Base-by-base conservation (phyloP, 1,140 invertebrate species). In the Anoplophora glabripennis region DNA sequence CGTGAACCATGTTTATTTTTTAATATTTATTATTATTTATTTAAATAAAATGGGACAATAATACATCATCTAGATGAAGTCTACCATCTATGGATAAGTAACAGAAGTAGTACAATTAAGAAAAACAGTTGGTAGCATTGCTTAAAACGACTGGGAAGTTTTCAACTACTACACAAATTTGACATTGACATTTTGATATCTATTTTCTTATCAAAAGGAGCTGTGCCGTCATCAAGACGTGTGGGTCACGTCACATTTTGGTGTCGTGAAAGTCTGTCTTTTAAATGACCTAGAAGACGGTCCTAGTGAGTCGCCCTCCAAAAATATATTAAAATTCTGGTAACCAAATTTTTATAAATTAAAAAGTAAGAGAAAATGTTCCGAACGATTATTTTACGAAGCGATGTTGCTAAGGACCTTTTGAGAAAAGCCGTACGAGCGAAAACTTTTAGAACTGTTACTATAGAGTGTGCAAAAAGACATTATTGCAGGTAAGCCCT, bases 311-410 rank as follows among this genome's bases (percentile, higher is more conserved):
- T 63, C 51, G 52, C 69, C 61, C 63, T 69, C 59, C 53, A 21
- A 46, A 48, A 45, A 33, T 4, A 44, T 18, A 37, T 34, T 21
- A 40, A 51, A 28, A 48, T 12, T 42, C 41, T 8, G 8, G 14
- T 34, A 34, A 35, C 3, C 2, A 49, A 34, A 35, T 53, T 45
- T 42, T 47, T 12, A 17, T 47, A 55, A 8, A 36, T 41, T 12
- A 41, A 41, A 12, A 45, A 52, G 53, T 53, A 40, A 5, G 14
- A 14, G 38, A 78, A 78, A 74, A 87, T 87, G 82, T 78, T 83
- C 76, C 81, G 84, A 78, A 86, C 83, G 69, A 80, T 82, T 72
- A 75, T 81, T 64, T 73, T 83, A 74, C 84, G 85, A 79, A 86
- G 83, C 70, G 84, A 84, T 67, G 76, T 84, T 60, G 71, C 83